Percentiles rank a stretch among this genome's conserved stretches.
Conservation (phyloP, 2,888 invertebrate species). For the Margaritifera margaritifera region DNA sequence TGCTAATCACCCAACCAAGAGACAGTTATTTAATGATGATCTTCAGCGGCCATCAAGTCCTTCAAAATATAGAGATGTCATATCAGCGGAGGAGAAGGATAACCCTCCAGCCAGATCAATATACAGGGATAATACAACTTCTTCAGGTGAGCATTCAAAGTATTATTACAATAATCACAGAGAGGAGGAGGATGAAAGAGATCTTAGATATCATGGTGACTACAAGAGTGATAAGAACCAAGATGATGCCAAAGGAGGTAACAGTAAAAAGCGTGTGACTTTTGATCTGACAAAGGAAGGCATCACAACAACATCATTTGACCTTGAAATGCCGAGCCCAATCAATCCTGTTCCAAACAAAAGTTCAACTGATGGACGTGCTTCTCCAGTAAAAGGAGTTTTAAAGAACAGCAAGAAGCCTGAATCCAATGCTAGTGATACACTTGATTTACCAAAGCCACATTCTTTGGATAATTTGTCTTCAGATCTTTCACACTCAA, state of each 20-base stretch:
- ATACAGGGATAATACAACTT: background rate
- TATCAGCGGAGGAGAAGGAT: conserved; percentile 1
- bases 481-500: conserved; percentile 30
- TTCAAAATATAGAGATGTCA: conserved; percentile 10
- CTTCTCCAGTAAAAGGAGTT: conserved; percentile 49
- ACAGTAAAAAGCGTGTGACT: conserved; percentile 53
- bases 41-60: conserved; percentile 5
- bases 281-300: conserved; percentile 51
- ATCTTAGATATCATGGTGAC: conserved; percentile 21
- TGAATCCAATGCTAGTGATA: conserved; percentile 24
- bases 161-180: conserved; percentile 35
- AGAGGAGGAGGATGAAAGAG: conserved; percentile 15
- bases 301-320: conserved; percentile 57
- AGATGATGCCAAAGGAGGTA: conserved; percentile 29
- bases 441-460: conserved; percentile 44
- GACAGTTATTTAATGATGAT: conserved; percentile 40
- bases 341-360: conserved; percentile 36
- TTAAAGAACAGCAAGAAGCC: conserved; percentile 41
- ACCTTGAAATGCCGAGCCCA: conserved; percentile 64
- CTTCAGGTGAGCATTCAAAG: conserved; percentile 39
- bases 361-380: conserved; percentile 28
- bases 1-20: conserved; percentile 36
- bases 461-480: conserved; percentile 36
- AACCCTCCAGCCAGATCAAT: too few species aligned
- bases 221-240: conserved; percentile 26